Evolutionary conservation across 2,888 invertebrate species (phyloP).

Genomic region (Stenurella melanura): DNA sequence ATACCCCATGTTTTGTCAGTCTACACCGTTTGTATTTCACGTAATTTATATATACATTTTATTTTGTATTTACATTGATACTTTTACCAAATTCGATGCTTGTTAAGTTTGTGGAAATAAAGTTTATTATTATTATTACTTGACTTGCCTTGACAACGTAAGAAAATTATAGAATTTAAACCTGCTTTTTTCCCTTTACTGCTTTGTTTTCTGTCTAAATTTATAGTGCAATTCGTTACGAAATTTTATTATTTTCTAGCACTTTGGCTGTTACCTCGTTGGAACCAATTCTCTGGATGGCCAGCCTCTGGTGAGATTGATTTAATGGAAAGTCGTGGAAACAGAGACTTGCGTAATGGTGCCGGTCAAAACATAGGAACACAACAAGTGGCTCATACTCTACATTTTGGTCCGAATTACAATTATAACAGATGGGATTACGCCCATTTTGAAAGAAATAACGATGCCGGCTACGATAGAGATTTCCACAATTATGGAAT

Average conservation of each 20-base stretch:
- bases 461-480: constrained; percentile 73
- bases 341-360: constrained; percentile 69
- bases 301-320: constrained; percentile 85
- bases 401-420: constrained; percentile 81
- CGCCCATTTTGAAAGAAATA: constrained; percentile 73
- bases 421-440: constrained; percentile 72
- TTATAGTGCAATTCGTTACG: too few species aligned
- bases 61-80: too few species aligned
- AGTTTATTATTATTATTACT: too few species aligned
- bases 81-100: too few species aligned
- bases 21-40: too few species aligned
- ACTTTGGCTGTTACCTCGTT: constrained; percentile 82
- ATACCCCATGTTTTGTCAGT: too few species aligned
- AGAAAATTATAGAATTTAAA: too few species aligned
- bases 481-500: constrained; percentile 80
- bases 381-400: constrained; percentile 77
- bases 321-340: constrained; percentile 81
- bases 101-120: too few species aligned
- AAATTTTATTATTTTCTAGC: constrained; percentile 72
- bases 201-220: too few species aligned
- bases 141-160: too few species aligned
- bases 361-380: constrained; percentile 74
- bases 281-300: constrained; percentile 81
- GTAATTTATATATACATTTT: too few species aligned
- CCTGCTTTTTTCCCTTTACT: too few species aligned